Percentiles rank a stretch among this genome's conserved stretches.
Conservation (phyloP, 53 echinoderm and acorn worm species). For the Crossaster papposus region DNA sequence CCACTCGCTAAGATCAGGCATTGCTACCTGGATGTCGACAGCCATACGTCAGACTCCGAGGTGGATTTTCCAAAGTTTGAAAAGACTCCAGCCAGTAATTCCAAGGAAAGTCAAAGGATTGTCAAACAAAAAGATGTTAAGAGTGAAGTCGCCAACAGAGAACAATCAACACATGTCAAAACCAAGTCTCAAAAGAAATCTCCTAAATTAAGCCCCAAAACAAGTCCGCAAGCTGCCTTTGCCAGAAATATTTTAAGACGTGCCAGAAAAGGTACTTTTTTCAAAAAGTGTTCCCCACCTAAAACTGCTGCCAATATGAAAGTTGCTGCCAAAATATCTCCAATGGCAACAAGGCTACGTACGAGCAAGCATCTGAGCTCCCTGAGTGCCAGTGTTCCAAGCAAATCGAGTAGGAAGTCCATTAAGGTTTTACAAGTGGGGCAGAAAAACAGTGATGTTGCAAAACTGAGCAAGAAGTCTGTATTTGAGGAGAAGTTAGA, state of each 20-base stretch:
- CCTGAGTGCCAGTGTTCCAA: constrained; percentile 16
- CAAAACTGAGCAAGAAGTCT: constrained; percentile 1
- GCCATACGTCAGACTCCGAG: constrained; percentile 62
- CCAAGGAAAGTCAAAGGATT: constrained; percentile 41
- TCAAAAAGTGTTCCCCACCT: constrained; percentile 23
- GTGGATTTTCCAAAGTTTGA: constrained; percentile 64
- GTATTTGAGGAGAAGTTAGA: constrained; percentile 57
- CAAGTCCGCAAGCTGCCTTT: constrained; percentile 60
- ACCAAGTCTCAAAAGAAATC: constrained; percentile 2
- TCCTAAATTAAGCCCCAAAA: constrained; percentile 21
- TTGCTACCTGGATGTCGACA: constrained; percentile 66
- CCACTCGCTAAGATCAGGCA: constrained; percentile 73
- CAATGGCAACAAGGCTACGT: constrained; percentile 60
- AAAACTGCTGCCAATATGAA: not conserved
- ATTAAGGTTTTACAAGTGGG: constrained; percentile 10
- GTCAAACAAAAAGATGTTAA: not conserved
- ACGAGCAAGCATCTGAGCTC: constrained; percentile 52
- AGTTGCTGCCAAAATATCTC: constrained; percentile 45
- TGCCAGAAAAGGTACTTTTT: constrained; percentile 46
- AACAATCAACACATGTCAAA: not conserved
- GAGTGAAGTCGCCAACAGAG: not conserved
- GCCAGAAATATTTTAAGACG: constrained; percentile 62
- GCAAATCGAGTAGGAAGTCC: constrained; percentile 27
- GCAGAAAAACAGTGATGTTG: not conserved
- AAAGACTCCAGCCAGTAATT: not conserved